These are phyloP conservation scores for Drosophila truncata DNA, from an alignment of 1,140 invertebrate genomes.

Conservation along the genomic window DNA sequence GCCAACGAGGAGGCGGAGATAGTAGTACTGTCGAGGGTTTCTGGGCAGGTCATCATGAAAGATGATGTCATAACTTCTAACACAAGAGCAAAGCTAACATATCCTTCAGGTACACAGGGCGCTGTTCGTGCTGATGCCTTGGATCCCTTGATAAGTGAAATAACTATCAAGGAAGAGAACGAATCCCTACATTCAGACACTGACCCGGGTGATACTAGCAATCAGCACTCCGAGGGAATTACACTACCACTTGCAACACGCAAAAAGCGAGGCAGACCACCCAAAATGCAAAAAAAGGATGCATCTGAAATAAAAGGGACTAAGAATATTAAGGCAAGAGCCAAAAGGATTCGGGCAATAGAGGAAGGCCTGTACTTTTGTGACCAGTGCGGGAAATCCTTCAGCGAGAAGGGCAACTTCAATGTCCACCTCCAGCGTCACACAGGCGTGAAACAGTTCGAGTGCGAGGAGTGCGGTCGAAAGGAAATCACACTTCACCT, in stretches of 20 bases:
- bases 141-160: conserved; percentile 16
- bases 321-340: neutral
- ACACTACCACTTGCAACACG: neutral
- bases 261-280: conserved; percentile 3
- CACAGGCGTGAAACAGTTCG: conserved; percentile 35
- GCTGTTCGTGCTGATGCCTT: neutral
- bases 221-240: neutral
- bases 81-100: neutral
- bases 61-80: neutral
- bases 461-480: conserved; percentile 51
- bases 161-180: neutral
- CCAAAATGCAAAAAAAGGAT: neutral
- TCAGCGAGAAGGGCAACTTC: conserved; percentile 52
- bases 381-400: conserved; percentile 52
- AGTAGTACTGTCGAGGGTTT: neutral
- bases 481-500: conserved; percentile 51
- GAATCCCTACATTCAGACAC: neutral
- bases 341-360: neutral
- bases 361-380: conserved; percentile 23
- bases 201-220: too few relatives aligned
- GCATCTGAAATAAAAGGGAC: neutral
- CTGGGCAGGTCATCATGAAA: neutral
- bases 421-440: conserved; percentile 47
- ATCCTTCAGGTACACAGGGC: neutral
- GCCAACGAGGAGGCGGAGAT: neutral